phyloP scores from a whole-genome alignment of 2,888 invertebrate genomes.

The Sinhomidia bicolor region DNA sequence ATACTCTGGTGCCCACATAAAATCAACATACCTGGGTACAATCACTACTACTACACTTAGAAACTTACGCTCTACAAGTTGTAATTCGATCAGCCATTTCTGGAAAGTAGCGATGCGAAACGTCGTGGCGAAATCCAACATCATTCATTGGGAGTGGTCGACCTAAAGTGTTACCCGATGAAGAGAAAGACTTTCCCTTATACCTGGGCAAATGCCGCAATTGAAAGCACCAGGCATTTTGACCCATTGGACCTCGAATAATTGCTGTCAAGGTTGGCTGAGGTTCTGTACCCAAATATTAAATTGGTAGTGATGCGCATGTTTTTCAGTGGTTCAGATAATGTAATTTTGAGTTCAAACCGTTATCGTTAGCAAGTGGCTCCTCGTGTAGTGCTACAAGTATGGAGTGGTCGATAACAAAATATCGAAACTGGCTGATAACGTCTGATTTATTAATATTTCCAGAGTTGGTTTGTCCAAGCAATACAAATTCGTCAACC shows the following conservation, averaged over 20 bases:
- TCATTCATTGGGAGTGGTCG: constrained; percentile 91
- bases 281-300: constrained; percentile 85
- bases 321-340: neutral
- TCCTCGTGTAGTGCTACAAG: constrained; percentile 95
- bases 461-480: constrained; percentile 70
- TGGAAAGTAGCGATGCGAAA: constrained; percentile 89
- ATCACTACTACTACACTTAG: neutral
- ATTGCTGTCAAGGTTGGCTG: constrained; percentile 95
- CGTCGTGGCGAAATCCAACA: constrained; percentile 86
- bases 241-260: constrained; percentile 95
- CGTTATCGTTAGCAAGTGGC: constrained; percentile 92
- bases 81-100: constrained; percentile 90
- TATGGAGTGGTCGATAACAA: constrained; percentile 94
- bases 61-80: constrained; percentile 89
- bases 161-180: constrained; percentile 84
- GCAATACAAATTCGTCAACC: constrained; percentile 77
- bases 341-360: constrained; percentile 80
- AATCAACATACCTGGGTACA: neutral
- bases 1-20: too few species aligned
- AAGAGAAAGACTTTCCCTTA: constrained; percentile 83
- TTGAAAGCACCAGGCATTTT: constrained; percentile 97
- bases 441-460: constrained; percentile 82
- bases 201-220: constrained; percentile 93
- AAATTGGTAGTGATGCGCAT: neutral
- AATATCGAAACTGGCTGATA: constrained; percentile 91